Conservation (phyloP, 2,797 vertebrate genomes). For the Sylvia borin region DNA sequence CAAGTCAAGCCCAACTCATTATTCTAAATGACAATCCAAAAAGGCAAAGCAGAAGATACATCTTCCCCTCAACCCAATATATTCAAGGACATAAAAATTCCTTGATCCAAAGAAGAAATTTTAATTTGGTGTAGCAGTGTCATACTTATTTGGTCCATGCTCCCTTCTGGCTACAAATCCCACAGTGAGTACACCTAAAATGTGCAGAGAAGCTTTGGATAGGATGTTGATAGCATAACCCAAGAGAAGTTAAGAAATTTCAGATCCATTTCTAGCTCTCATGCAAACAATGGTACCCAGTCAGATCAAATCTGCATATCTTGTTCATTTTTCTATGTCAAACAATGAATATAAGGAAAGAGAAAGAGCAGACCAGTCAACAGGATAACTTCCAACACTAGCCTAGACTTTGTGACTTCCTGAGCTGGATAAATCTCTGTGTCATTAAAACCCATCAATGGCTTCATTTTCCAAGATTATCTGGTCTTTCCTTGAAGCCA, state of each 20-base stretch:
- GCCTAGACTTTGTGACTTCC: background rate
- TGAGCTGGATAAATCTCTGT: background rate
- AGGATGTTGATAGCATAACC: background rate
- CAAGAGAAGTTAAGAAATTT: background rate
- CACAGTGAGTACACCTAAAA: background rate
- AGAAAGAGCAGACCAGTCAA: background rate
- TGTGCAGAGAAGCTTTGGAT: background rate
- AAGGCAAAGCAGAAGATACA: background rate
- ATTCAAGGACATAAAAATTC: background rate
- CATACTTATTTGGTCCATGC: background rate
- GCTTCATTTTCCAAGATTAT: background rate
- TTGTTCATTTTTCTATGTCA: background rate
- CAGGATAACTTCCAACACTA: background rate
- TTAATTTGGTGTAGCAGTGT: background rate
- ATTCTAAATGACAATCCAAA: constrained; percentile 14
- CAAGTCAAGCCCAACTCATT: constrained; percentile 24
- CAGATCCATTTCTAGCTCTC: background rate
- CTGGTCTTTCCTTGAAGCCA: background rate
- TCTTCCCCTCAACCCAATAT: background rate
- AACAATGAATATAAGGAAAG: background rate
- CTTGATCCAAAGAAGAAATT: background rate
- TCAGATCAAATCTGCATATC: background rate
- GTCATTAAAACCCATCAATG: background rate
- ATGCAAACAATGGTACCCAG: background rate
- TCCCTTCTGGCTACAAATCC: background rate